Base-by-base conservation (phyloP, 2,888 invertebrate genomes). In the Brachylomia viminalis region DNA sequence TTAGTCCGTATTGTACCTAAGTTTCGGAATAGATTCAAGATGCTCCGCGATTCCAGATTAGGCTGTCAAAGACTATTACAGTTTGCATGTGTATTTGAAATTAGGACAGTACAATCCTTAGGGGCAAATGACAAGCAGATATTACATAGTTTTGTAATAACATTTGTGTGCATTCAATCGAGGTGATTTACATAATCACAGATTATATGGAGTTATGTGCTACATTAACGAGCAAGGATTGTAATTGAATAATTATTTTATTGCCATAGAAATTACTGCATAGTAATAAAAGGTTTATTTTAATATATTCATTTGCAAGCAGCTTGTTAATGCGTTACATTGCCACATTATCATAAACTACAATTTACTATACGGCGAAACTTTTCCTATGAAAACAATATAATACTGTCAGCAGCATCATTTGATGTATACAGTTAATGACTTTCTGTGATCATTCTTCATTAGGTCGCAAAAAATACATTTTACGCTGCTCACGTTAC, bases 401-500 rank as follows among this genome's bases (percentile, higher is more conserved):
- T 64, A 33, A 67, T 67, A 67, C 74, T 47, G 38, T 56, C 47
- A 59, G 23, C 61, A 68, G 42, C 1, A 80, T 70, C 52, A 80
- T 76, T 79, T 49, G 59, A 58, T 33, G 61, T 65, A 65, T 52
- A 74, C 70, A 81, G 74, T 73, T 82, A 88, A 84, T 78, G 69
- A 76, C 69, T 72, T 77, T 78, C 78, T 74, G 80, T 68, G 71
- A 77, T 85, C 27, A 82, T 81, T 83, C 67, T 75, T 82, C 77
- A 81, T 84, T 72, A 79, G 74, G 69, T 45, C 59, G 71, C 79
- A 74, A 84, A 84, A 82, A 86, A 73, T 69, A 74, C 77, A 72
- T 87, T 87, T 79, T 86, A 87, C 84, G 72, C 86, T 69, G 83
- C 84, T 86, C 84, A 88, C 87, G 87, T 87, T 87, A 77, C 80